A percentile compares a stretch with the other conserved stretches of the same genome.
phyloP scores from a whole-genome alignment of 2,888 invertebrate genomes.

The Cataglyphis rosenhaueri region DNA sequence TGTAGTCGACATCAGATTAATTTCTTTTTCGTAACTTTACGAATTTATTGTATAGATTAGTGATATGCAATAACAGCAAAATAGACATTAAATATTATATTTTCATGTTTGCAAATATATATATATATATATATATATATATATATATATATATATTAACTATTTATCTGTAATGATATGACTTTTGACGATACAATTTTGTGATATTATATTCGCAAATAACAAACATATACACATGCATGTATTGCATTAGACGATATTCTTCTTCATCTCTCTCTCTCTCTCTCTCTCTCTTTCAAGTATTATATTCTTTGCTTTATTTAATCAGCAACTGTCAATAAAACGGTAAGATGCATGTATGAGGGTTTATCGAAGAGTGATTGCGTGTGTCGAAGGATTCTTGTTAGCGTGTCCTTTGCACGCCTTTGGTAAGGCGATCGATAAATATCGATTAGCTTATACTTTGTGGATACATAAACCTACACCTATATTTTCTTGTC shows the following conservation, averaged over 20 bases:
- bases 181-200: background rate
- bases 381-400: conserved; percentile 63
- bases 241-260: background rate
- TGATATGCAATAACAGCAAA: background rate
- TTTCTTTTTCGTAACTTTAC: background rate
- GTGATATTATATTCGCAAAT: background rate
- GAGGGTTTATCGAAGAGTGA: conserved; percentile 25
- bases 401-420: conserved; percentile 62
- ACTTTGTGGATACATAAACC: conserved; percentile 62
- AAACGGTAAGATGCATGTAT: background rate
- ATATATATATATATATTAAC: background rate
- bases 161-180: background rate
- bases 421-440: conserved; percentile 64
- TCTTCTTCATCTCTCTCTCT: background rate
- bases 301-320: background rate
- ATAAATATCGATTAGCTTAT: conserved; percentile 75
- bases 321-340: conserved; percentile 8
- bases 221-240: background rate
- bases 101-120: background rate
- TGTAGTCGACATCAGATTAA: background rate
- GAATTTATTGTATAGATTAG: background rate
- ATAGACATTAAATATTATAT: background rate
- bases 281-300: background rate
- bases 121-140: background rate
- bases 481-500: conserved; percentile 68